These are phyloP conservation scores for Papio anubis DNA, from an alignment of 2,113 vertebrate species.

Conservation along the genomic window DNA sequence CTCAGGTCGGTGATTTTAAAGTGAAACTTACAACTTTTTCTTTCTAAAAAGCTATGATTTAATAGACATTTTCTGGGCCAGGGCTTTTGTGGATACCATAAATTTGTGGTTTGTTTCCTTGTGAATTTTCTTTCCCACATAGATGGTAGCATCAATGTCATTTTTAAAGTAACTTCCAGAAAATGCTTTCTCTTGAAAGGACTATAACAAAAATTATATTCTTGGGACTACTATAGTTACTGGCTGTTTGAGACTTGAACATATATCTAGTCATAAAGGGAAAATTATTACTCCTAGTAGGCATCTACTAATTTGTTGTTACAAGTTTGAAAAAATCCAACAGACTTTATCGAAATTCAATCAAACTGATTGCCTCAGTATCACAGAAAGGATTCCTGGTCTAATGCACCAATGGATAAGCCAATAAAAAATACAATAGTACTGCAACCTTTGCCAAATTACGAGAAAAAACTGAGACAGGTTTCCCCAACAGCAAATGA, in stretches of 20 bases:
- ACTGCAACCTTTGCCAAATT: not conserved
- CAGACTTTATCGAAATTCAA: not conserved
- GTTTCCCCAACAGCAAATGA: not conserved
- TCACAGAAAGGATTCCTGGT: not conserved
- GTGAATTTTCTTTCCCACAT: conserved; percentile 52
- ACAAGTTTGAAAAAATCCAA: conserved; percentile 19
- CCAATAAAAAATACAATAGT: not conserved
- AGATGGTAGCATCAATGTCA: not conserved
- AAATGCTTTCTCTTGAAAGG: conserved; percentile 51
- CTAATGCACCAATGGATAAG: not conserved
- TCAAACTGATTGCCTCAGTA: not conserved
- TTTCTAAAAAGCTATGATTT: not conserved
- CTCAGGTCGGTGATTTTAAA: conserved; percentile 23
- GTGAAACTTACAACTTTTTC: not conserved
- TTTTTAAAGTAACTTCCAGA: conserved; percentile 49
- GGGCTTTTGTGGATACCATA: not conserved
- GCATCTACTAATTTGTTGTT: not conserved
- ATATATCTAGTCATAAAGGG: conserved; percentile 15
- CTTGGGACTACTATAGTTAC: conserved; percentile 6
- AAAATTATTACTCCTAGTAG: conserved; percentile 3
- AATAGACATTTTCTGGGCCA: conserved; percentile 20
- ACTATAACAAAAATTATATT: conserved; percentile 35
- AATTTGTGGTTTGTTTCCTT: conserved; percentile 17
- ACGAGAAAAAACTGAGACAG: not conserved
- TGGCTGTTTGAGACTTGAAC: not conserved